phyloP scores from a whole-genome alignment of 37 sponge, comb jelly and placozoan species.

The Halichondria panicea region DNA sequence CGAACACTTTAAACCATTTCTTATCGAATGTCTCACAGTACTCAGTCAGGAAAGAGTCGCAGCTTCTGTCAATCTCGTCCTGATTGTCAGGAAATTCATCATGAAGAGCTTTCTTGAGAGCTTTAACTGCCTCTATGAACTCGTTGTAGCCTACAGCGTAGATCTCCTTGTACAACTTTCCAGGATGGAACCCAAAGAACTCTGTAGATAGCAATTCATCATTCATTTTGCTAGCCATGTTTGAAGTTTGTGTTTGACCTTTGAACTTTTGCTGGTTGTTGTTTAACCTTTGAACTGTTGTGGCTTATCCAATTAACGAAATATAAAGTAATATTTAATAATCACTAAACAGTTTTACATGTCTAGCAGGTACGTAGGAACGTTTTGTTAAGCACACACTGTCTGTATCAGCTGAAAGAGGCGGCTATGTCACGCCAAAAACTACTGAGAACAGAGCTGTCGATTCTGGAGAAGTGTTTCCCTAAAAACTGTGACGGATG shows the following conservation, averaged over 20 bases:
- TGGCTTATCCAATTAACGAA: too few relatives aligned
- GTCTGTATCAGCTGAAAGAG: too few relatives aligned
- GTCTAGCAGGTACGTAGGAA: too few relatives aligned
- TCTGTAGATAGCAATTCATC: constrained; percentile 2
- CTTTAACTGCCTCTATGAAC: constrained; percentile 29
- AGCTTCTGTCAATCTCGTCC: constrained; percentile 42
- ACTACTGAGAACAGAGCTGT: constrained; percentile 48
- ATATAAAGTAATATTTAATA: too few relatives aligned
- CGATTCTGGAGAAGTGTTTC: constrained; percentile 74
- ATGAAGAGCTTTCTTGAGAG: constrained; percentile 30
- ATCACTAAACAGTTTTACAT: too few relatives aligned
- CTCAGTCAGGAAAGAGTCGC: constrained; percentile 8
- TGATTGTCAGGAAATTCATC: constrained; percentile 40
- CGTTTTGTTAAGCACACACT: too few relatives aligned
- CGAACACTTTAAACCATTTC: constrained; percentile 23
- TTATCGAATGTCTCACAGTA: constrained; percentile 23
- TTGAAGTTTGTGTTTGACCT: too few relatives aligned
- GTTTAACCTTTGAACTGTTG: too few relatives aligned
- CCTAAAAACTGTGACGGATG: constrained; percentile 46
- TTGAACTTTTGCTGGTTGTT: too few relatives aligned
- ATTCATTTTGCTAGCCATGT: too few relatives aligned
- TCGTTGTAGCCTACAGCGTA: constrained; percentile 41
- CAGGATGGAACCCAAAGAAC: constrained; percentile 41
- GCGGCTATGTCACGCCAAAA: constrained; percentile 18
- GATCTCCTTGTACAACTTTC: constrained; percentile 36